Conservation (phyloP, 2,113 vertebrate species). For the Gymnocephalus cernua region DNA sequence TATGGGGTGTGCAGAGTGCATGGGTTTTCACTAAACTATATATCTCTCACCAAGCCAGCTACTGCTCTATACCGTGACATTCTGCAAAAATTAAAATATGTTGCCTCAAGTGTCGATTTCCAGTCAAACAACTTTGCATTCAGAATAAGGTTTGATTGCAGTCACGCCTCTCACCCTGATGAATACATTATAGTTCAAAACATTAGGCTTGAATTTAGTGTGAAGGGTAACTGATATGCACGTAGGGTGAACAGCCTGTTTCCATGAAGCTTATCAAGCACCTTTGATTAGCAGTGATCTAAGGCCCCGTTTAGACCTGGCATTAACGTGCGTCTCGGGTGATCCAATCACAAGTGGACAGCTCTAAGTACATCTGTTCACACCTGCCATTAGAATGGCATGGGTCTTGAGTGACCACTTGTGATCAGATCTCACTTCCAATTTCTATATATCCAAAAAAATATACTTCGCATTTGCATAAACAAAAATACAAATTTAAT, state of each 20-base stretch:
- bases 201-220: not conserved
- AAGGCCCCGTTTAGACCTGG: no score
- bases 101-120: constrained; percentile 1
- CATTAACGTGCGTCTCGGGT: no score
- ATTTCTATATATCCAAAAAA: no score
- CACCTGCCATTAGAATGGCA: no score
- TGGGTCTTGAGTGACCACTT: no score
- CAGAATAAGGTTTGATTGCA: not conserved
- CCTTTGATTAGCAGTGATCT: not conserved
- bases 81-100: not conserved
- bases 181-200: not conserved
- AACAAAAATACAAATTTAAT: no score
- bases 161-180: not conserved
- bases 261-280: not conserved
- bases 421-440: no score
- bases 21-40: not conserved
- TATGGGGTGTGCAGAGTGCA: not conserved
- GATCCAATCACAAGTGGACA: no score
- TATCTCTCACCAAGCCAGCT: not conserved
- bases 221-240: not conserved
- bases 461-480: no score
- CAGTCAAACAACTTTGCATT: not conserved
- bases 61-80: not conserved
- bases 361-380: no score
- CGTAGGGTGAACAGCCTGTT: not conserved